phyloP scores from a whole-genome alignment of 2,113 vertebrate genomes.

The Hystrix brachyura region DNA sequence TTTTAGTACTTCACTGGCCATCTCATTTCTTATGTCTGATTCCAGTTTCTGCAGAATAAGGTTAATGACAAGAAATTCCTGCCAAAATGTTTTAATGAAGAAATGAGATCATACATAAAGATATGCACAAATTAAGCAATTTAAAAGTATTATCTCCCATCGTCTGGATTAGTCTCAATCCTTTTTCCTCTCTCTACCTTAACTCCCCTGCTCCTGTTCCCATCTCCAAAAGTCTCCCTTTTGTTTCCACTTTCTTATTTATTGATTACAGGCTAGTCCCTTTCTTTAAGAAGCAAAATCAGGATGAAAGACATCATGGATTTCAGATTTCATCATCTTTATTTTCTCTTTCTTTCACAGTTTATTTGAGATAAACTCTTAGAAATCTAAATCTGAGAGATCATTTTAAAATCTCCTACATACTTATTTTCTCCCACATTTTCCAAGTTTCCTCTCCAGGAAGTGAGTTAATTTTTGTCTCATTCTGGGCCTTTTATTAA shows the following conservation, averaged over 20 bases:
- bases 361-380: neutral
- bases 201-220: neutral
- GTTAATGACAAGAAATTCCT: neutral
- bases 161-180: neutral
- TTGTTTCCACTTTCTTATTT: neutral
- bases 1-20: neutral
- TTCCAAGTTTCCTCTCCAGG: neutral
- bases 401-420: no score
- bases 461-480: neutral
- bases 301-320: neutral
- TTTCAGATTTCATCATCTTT: neutral
- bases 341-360: neutral
- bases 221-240: neutral
- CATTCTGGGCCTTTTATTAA: accelerated
- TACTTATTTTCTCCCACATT: neutral
- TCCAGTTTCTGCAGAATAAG: neutral
- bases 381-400: no score
- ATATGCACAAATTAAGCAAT: neutral
- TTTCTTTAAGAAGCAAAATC: neutral
- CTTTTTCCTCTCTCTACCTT: neutral
- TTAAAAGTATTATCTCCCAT: neutral
- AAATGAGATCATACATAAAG: neutral
- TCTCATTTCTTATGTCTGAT: neutral
- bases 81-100: neutral
- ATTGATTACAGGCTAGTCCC: neutral